A percentile compares a stretch with the other conserved stretches of the same genome.
These are phyloP conservation scores for Atractosteus spatula DNA, from an alignment of 2,113 vertebrate genomes.

Conservation along the genomic window DNA sequence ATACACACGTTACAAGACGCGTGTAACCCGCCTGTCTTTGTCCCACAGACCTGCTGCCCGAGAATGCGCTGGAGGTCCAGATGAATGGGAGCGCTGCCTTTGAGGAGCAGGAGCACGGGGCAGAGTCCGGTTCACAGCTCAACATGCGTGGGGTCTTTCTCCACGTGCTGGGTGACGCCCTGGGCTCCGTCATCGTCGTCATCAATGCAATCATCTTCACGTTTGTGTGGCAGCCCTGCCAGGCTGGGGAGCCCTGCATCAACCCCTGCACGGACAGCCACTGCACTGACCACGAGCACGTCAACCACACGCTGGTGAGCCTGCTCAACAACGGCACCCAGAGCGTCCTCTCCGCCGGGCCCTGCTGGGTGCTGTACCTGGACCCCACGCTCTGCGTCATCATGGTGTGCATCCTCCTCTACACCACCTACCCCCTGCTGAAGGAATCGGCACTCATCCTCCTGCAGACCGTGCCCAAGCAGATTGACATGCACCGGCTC, in stretches of 20 bases:
- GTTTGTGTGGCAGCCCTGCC: conserved; percentile 83
- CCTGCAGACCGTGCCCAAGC: conserved; percentile 95
- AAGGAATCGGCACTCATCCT: conserved; percentile 98
- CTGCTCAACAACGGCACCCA: conserved; percentile 6
- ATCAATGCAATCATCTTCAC: conserved; percentile 87
- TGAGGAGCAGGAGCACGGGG: conserved; percentile 65
- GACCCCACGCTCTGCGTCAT: conserved; percentile 90
- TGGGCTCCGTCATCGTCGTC: conserved; percentile 96
- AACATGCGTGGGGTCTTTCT: conserved; percentile 99
- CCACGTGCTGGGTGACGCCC: conserved; percentile 92
- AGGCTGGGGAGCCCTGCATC: conserved; percentile 59
- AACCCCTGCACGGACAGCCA: conserved; percentile 77
- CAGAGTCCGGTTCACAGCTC: conserved; percentile 75
- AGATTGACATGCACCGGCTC: conserved; percentile 87
- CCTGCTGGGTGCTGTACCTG: conserved; percentile 96
- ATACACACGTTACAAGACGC: too few relatives aligned
- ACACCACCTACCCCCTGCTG: conserved; percentile 92
- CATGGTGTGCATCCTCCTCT: conserved; percentile 93
- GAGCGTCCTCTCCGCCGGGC: conserved; percentile 61
- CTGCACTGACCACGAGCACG: conserved; percentile 59
- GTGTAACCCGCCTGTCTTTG: neutral
- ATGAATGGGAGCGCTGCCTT: conserved; percentile 79
- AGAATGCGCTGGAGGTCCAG: conserved; percentile 69
- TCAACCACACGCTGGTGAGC: conserved; percentile 66
- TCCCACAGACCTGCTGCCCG: conserved; percentile 61